Base-by-base conservation (phyloP, 30 jellyfish, hydroid and myxozoan genomes). In the Pseudorhiza aurosa region DNA sequence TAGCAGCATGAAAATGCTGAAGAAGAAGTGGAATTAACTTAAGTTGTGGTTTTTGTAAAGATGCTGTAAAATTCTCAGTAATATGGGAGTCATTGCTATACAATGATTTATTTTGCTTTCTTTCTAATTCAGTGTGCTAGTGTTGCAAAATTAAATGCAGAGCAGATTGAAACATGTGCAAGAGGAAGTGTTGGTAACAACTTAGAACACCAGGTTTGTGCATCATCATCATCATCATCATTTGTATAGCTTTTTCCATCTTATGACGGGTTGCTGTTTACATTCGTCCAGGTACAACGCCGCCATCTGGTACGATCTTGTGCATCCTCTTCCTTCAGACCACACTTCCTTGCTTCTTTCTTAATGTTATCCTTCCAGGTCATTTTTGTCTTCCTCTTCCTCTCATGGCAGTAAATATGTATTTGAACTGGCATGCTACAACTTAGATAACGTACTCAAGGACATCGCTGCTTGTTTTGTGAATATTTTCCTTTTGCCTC, bases 151-250 rank as follows among this genome's bases (percentile, higher is more conserved):
- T 40, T 88, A 15, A 87, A 72, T 63, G 83, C 83, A 36, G 5
- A 56, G 1, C 25, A 35, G 32, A 80, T 88, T 24, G 47, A 59
- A 25, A 30, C 82, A 4, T 88, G 97, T 72, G 79, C 60, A 51
- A 18, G 69, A 26, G 86, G 95, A 28, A 5, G 72, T 17, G 79
- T 37, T 17, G 97, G 97, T 9, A 88, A 67, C 57, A 57, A 51
- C 49, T 62, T 79, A 40, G 75, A 88, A 57, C 97, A 88, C 58
- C 91, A 81, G 95, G 93, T 82, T 24, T 36, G 81, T 18, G n/a
- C 67, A 51, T 51, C 71, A 57, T 57, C 71, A 57, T 57, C 71
- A 57, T 57, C 71, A 57, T 57, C 71, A 21, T 57, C 39, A 21
- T 57, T 28, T 57, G 4, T 24, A 24, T 39, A 57, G 71, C 43